These are phyloP conservation scores for Danionella dracula DNA, from an alignment of 2,797 vertebrate species.

Conservation along the genomic window DNA sequence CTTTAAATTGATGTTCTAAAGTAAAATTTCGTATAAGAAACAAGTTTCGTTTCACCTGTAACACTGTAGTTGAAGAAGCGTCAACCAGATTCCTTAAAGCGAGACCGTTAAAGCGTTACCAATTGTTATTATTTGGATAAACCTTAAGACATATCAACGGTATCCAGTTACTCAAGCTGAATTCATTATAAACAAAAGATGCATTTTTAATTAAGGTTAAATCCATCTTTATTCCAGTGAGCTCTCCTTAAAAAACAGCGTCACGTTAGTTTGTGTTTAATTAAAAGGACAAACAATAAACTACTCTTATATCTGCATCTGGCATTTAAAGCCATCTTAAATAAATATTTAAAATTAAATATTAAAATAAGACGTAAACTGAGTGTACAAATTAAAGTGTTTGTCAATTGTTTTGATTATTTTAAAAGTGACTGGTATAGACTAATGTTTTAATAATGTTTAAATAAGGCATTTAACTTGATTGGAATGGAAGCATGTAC, in stretches of 20 bases:
- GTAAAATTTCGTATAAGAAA: constrained; percentile 61
- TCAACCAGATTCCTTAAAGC: constrained; percentile 71
- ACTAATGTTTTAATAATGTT: no score
- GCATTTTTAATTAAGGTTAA: constrained; percentile 36
- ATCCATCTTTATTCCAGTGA: constrained; percentile 66
- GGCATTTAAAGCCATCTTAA: no score
- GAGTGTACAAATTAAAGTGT: no score
- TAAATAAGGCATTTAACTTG: no score
- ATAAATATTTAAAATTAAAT: no score
- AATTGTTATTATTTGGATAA: no score
- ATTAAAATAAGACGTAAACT: no score
- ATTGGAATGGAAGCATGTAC: no score
- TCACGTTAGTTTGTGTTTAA: no score
- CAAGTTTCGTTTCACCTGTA: constrained; percentile 74
- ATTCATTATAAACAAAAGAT: not conserved
- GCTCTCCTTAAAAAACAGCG: constrained; percentile 57
- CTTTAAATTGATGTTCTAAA: not conserved
- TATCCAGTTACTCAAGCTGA: constrained; percentile 14
- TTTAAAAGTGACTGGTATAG: no score
- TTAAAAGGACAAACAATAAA: constrained; percentile 53
- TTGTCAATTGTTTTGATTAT: no score
- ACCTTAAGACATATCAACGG: constrained; percentile 14
- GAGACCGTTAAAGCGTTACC: constrained; percentile 74
- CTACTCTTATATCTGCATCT: constrained; percentile 47
- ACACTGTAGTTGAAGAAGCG: constrained; percentile 67